Evolutionary conservation across 1,140 invertebrate genomes (phyloP).

Genomic region (Ditylenchus dipsaci): DNA sequence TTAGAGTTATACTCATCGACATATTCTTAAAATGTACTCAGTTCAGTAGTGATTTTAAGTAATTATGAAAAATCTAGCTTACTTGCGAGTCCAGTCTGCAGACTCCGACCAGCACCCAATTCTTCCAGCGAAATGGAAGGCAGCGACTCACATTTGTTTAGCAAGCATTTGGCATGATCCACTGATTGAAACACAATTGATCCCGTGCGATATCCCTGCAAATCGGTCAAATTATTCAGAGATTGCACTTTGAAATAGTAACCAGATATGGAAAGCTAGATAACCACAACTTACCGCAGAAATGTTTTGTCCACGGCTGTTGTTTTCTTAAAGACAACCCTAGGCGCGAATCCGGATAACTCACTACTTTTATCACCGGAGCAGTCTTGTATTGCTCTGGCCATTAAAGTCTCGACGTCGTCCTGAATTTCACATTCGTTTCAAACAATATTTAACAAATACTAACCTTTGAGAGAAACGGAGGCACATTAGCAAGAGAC

Average conservation of each 20-base stretch:
- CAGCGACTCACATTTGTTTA: neutral
- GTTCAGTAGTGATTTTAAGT: neutral
- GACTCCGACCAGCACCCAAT: neutral
- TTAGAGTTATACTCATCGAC: neutral
- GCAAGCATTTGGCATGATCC: neutral
- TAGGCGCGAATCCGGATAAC: neutral
- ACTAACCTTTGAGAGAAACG: constrained; percentile 14
- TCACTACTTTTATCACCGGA: neutral
- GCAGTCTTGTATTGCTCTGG: neutral
- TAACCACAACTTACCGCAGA: neutral
- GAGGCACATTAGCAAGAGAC: constrained; percentile 13
- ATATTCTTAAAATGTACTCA: neutral
- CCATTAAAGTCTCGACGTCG: neutral
- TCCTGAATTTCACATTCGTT: neutral
- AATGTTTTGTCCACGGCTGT: neutral
- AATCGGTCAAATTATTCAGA: neutral
- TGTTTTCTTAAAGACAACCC: neutral
- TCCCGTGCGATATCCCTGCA: neutral
- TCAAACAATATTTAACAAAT: neutral
- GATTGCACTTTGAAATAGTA: neutral
- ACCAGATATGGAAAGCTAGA: neutral
- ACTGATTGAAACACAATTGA: neutral
- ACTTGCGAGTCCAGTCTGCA: neutral
- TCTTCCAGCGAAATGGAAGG: neutral
- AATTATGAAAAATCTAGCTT: neutral